Evolutionary conservation across 2,113 vertebrate species (phyloP), one percentile per base, ranked within the genome.

Genomic region (Vulpes vulpes): DNA sequence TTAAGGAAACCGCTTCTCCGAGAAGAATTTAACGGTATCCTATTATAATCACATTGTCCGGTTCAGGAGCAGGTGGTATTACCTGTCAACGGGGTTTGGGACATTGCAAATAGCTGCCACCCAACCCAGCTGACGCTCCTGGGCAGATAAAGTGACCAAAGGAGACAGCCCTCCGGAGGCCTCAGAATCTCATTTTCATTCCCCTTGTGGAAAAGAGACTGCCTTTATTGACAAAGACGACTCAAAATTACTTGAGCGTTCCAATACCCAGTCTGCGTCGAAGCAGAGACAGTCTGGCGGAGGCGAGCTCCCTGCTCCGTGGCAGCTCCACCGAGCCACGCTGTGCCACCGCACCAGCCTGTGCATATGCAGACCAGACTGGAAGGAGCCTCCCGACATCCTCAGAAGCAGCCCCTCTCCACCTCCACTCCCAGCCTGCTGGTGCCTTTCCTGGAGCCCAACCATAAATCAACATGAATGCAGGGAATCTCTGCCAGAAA

Each of bases 181-280:
- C 93, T 89, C 76, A 15, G 69, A 95, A 96, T 92, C 94, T 96
- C 96, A 92, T 97, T 94, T 97, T 94, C 87, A 69, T 97, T 93
- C 80, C 91, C 86, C 43, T 80, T 43, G 92, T 92, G 89, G 83
- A 95, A 90, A 94, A 92, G 96, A 96, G 84, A 96, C 94, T 79
- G 91, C 82, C 92, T 97, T 96, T 94, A 97, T 97, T 97, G 96
- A 96, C 97, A 95, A 90, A 96, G 96, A 96, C 0, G 79, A 97
- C 97, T 95, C 95, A 95, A 97, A 97, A 97, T 90, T 94, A 96
- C 89, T 53, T 60, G 92, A 96, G 95, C n/a, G 22, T 92, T 96
- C 95, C 97, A 96, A 92, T 82, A 94, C 93, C 74, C 96, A 90
- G 95, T 86, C 95, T 95, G 89, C 64, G 15, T 2, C n/a, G 93